Evolutionary conservation across 2,888 invertebrate species (phyloP).

Genomic region (Napeogenes inachia): DNA sequence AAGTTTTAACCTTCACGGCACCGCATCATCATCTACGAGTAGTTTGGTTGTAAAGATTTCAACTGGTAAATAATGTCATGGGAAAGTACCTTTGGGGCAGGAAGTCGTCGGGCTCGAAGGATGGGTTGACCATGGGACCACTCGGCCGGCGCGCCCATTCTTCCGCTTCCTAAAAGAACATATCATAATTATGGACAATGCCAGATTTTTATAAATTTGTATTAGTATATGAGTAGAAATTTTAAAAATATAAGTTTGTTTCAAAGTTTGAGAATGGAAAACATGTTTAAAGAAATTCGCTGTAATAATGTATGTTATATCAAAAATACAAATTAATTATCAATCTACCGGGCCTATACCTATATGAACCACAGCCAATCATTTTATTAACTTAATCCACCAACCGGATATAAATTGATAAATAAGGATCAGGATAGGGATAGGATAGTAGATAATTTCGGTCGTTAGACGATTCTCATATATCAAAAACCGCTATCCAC

Average conservation of each 20-base stretch:
- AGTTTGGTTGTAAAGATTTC: neutral
- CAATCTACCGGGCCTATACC: too few species aligned
- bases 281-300: too few species aligned
- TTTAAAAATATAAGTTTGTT: too few species aligned
- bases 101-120: slow-evolving; percentile 73
- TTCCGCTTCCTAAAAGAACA: slow-evolving; percentile 56
- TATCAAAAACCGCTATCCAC: slow-evolving; percentile 1
- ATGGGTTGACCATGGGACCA: slow-evolving; percentile 70
- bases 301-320: too few species aligned
- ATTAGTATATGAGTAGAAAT: too few species aligned
- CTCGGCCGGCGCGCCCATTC: slow-evolving; percentile 62
- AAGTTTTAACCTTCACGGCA: too few species aligned
- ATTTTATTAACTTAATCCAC: too few species aligned
- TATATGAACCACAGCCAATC: too few species aligned
- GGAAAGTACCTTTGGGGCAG: slow-evolving; percentile 58
- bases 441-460: neutral
- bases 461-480: neutral
- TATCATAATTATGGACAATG: neutral
- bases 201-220: too few species aligned
- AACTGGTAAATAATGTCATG: neutral
- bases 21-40: too few species aligned
- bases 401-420: neutral
- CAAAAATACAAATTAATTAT: too few species aligned
- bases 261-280: too few species aligned
- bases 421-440: neutral